These are phyloP conservation scores for Nephrotoma appendiculata DNA, from an alignment of 2,888 invertebrate species.

Conservation along the genomic window DNA sequence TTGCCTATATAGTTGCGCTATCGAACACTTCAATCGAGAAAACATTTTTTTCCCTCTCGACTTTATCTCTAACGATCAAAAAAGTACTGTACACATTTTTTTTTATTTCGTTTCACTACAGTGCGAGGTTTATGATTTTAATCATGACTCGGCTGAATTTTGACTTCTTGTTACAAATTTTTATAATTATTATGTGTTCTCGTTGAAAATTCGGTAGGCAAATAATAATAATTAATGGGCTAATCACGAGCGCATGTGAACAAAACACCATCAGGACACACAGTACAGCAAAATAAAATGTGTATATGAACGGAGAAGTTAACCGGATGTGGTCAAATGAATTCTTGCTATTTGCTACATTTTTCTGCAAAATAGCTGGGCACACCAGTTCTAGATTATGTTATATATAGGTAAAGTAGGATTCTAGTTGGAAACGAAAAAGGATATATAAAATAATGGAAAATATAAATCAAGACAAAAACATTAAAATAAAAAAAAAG, in stretches of 20 bases:
- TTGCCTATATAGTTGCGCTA: background rate
- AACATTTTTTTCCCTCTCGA: background rate
- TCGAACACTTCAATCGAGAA: background rate
- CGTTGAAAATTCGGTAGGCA: background rate
- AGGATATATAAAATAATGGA: background rate
- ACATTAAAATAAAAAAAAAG: background rate
- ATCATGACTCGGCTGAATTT: background rate
- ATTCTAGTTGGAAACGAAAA: background rate
- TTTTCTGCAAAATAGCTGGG: background rate
- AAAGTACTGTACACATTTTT: background rate
- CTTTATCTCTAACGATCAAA: background rate
- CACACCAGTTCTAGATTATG: background rate
- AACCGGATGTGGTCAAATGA: background rate
- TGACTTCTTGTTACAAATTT: background rate
- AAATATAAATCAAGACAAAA: background rate
- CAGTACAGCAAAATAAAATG: background rate
- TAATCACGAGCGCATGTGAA: background rate
- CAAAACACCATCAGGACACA: background rate
- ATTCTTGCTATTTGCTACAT: background rate
- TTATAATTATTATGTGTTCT: background rate
- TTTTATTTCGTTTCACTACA: background rate
- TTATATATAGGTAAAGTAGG: background rate
- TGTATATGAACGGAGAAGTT: background rate
- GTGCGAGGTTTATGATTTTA: background rate
- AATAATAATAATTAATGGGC: background rate